Evolutionary conservation across 2,113 vertebrate genomes (phyloP).

Genomic region (Mesoclemmys tuberculata): DNA sequence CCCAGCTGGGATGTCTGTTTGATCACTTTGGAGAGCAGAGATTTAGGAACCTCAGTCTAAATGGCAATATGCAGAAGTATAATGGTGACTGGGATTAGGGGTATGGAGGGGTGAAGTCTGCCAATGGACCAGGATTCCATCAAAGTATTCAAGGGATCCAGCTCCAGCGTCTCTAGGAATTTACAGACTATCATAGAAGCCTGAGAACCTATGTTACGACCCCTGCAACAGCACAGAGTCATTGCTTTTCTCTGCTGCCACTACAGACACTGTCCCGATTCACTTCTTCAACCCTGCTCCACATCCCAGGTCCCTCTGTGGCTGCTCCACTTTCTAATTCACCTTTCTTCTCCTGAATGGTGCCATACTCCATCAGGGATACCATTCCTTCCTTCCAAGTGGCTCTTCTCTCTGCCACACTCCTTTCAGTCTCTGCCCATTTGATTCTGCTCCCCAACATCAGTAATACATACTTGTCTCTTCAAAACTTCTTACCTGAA

Average conservation of each 20-base stretch:
- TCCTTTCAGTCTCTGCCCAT: background rate
- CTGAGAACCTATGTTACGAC: background rate
- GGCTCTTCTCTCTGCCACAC: background rate
- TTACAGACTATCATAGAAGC: background rate
- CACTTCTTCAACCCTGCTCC: background rate
- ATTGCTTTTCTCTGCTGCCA: background rate
- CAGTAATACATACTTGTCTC: background rate
- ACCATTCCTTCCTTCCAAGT: background rate
- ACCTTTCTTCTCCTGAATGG: background rate
- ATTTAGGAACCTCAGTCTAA: background rate
- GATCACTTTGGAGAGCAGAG: background rate
- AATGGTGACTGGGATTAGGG: background rate
- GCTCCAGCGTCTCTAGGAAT: background rate
- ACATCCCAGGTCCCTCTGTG: background rate
- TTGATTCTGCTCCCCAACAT: background rate
- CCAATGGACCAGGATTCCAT: background rate
- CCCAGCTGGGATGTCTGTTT: background rate
- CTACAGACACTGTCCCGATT: background rate
- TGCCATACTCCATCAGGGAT: background rate
- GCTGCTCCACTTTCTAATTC: background rate
- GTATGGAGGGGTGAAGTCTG: background rate
- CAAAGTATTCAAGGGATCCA: rapidly evolving
- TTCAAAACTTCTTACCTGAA: background rate
- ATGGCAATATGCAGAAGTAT: background rate
- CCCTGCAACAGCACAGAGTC: background rate